phyloP scores from a whole-genome alignment of 2,888 invertebrate species.

The Phlogophora meticulosa region DNA sequence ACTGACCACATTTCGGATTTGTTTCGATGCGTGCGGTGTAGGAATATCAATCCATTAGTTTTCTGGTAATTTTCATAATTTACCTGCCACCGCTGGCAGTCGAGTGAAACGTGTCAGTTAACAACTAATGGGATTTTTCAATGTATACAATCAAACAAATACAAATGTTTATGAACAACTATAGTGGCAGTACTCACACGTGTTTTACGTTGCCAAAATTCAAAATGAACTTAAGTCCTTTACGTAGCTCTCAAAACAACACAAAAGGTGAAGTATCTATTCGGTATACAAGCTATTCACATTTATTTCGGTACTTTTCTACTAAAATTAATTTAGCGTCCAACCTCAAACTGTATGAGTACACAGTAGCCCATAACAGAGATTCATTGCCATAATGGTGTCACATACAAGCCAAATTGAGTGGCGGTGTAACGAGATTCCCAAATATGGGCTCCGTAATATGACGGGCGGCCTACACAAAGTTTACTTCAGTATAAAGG shows the following conservation, averaged over 20 bases:
- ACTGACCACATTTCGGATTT: slow-evolving; percentile 58
- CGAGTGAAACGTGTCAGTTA: slow-evolving; percentile 14
- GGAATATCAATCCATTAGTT: slow-evolving; percentile 44
- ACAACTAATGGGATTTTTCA: neutral
- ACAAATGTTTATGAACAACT: neutral
- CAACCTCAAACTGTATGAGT: slow-evolving; percentile 35
- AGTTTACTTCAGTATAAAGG: slow-evolving; percentile 48
- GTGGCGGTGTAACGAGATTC: slow-evolving; percentile 55
- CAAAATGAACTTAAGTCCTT: neutral
- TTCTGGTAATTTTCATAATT: slow-evolving; percentile 30
- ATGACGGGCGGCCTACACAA: slow-evolving; percentile 56
- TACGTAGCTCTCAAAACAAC: neutral
- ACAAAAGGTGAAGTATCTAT: neutral
- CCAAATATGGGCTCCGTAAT: slow-evolving; percentile 58
- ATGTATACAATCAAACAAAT: neutral
- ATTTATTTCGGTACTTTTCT: slow-evolving; percentile 24
- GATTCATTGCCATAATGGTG: slow-evolving; percentile 55
- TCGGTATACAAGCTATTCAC: neutral
- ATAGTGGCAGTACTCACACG: neutral
- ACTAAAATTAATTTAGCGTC: slow-evolving; percentile 52
- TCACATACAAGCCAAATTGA: slow-evolving; percentile 56
- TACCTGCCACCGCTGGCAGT: neutral
- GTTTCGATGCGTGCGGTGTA: slow-evolving; percentile 53
- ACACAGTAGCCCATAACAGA: slow-evolving; percentile 45
- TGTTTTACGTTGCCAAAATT: neutral